Base-by-base conservation (phyloP, 2,888 invertebrate genomes). In the Stenolophus ochropezus region DNA sequence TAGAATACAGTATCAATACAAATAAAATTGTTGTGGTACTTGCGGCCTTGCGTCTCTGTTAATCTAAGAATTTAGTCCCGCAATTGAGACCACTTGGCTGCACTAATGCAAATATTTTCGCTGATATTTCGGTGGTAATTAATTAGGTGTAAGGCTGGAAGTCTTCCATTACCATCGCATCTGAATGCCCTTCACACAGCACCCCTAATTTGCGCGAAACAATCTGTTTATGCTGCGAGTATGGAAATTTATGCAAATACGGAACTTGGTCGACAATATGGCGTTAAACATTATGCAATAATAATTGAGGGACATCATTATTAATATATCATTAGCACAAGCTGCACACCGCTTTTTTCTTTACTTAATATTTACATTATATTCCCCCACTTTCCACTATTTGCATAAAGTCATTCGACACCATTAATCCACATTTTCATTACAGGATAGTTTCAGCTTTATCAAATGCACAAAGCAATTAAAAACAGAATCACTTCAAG, bases 231-330 rank as follows among this genome's bases (percentile, higher is more conserved):
- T 80, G 80, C 58, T 25, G 23, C 73, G 33, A 73, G 56, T 80
- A 80, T 80, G 80, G 27, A 80, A 80, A 80, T 80, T 73, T 80
- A 80, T 80, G 80, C 14, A 80, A 73, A 80, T 80, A 18, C 8
- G 33, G 21, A 16, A 21, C 47, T 53, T 73, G 16, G 56, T 80
- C 16, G 56, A 80, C 80, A 80, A 80, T 80, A 80, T 80, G 80
- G 83, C 87, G 86, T 87, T 87, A 86, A 86, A 85, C 87, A 85
- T 88, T 87, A 89, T 86, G 89, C 87, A 88, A 88, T 88, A 89
- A 89, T 89, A 89, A 89, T 89, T 89, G 88, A 88, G 87, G 88
- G 88, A 87, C 87, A 88, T 88, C 87, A 88, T 89, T 87, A 89
- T 89, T 89, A 89, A 89, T 89, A 87, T 87, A 88, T 88, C 89